Base-by-base conservation (phyloP, 2,888 invertebrate species). In the Brachylomia viminalis region DNA sequence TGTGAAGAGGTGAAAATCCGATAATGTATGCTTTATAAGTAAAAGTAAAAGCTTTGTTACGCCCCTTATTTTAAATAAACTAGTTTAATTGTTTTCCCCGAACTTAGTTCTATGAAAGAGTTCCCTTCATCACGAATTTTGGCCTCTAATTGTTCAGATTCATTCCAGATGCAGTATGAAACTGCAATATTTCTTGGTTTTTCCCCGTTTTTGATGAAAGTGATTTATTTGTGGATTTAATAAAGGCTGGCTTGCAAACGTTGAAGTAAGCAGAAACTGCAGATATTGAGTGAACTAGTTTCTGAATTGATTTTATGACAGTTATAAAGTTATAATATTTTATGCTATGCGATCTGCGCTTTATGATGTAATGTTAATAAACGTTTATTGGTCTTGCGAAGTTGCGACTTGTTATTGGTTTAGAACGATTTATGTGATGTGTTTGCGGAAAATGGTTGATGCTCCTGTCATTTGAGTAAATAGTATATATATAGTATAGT, bases 331-430 rank as follows among this genome's bases (percentile, higher is more conserved):
- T 72, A 5, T 67, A 42, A 73, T 64, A 59, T 85, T 72, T 85
- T 59, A 81, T 85, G 56, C 2, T 38, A 33, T 52, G 62, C 47
- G 27, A 30, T 69, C 58, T 58, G 45, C 17, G n/a, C 38, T 78
- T 78, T 56, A 59, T 76, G 65, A 49, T n/a, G 69, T 66, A 54
- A 77, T 70, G 80, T 66, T 27, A 72, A 66, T 74, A 78, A 78
- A 80, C 75, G 68, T 56, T 83, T 83, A 84, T 79, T 61, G 59
- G 17, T 72, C 20, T 79, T 80, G 45, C 30, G n/a, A 73, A 74
- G 49, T 77, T 77, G 62, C 23, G 52, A 73, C 23, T 66, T 49
- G 30, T 59, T 70, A 68, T 80, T 75, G 20, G 23, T 23, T 45
- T 20, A 20, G n/a, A 69, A 59, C 13, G 56, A 75, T 81, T 61